Base-by-base conservation (phyloP, 2,113 vertebrate genomes). In the Cephalopholis sonnerati region DNA sequence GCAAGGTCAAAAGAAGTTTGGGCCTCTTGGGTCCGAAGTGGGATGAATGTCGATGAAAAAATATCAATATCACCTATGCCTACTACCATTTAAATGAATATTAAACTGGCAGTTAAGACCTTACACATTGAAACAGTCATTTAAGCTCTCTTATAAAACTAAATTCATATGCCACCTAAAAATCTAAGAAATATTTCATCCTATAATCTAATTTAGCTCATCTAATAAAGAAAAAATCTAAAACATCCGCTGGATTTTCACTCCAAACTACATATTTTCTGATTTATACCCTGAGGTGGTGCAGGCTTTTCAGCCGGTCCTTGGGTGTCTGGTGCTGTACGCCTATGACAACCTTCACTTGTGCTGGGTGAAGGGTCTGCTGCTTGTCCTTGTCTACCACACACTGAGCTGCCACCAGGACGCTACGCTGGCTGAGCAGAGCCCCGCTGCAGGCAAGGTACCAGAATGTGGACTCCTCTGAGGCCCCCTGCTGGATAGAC, bases 381-480 rank as follows among this genome's bases (percentile, higher is more conserved):
- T 87, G 92, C 87, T 92, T 96, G 79, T 96, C 96, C 84, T 96
- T 89, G 80, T 96, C 94, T 0, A 95, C 95, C 72, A 98, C 97
- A 0, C 98, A 99, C 89, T 97, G 97, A 22, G 97, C 97, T 11
- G 97, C 96, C 81, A 97, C 96, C 84, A 98, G 96, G 68, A 97
- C 95, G 0, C 96, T 96, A 68, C 95, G 96, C 87, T 97, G 97
- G 0, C 95, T 96, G 55, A 99, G 94, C 92, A 98, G 92, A 67
- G 97, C 97, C 0, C 97, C 97, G 0, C 97, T 98, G 94, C 98
- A 99, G 81, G 96, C 95, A n/a, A 97, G 94, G 85, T 95, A 89
- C 97, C 97, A 98, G 7, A 92, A 67, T 0, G 94, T 93, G 54
- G 94, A 81, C 63, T 91, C 90, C 68, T 89, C 88, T 79, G 87